phyloP scores from a whole-genome alignment of 2,113 vertebrate genomes.

The Carassius gibelio region DNA sequence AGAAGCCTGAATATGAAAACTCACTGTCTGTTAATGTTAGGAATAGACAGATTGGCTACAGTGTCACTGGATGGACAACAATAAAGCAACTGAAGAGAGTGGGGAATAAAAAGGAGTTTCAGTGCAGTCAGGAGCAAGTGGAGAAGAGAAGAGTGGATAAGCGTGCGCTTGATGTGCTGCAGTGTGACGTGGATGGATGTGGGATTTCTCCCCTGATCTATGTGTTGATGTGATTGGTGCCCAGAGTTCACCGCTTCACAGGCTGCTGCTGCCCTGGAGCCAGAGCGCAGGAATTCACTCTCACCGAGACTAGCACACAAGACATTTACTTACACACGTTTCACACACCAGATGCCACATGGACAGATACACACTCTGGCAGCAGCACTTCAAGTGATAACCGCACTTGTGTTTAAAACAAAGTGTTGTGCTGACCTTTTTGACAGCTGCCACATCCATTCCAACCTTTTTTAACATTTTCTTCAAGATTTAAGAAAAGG shows the following conservation, averaged over 20 bases:
- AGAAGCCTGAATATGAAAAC: background rate
- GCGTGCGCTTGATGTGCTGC: slow-evolving; percentile 36
- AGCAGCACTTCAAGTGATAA: slow-evolving; percentile 14
- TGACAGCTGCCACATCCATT: slow-evolving; percentile 2
- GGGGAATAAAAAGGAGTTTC: background rate
- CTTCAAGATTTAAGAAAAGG: background rate
- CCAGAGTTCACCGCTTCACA: slow-evolving; percentile 40
- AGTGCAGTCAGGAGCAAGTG: slow-evolving; percentile 11
- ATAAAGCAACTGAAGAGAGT: slow-evolving; percentile 1
- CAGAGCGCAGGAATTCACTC: slow-evolving; percentile 29
- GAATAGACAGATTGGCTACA: background rate
- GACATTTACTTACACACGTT: background rate
- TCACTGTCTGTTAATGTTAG: slow-evolving; percentile 25
- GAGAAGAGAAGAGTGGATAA: slow-evolving; percentile 24
- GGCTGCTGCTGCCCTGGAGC: slow-evolving; percentile 28
- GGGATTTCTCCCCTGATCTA: slow-evolving; percentile 41
- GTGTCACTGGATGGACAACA: background rate
- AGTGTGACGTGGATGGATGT: slow-evolving; percentile 43
- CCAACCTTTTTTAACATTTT: slow-evolving; percentile 2
- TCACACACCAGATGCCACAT: slow-evolving; percentile 8
- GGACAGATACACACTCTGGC: slow-evolving; percentile 4
- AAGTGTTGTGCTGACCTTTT: slow-evolving; percentile 7
- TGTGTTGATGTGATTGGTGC: slow-evolving; percentile 53
- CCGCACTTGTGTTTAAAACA: slow-evolving; percentile 27
- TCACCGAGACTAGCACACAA: slow-evolving; percentile 22